Conservation (phyloP, 2,888 invertebrate species). For the Psylliodes chrysocephalus region DNA sequence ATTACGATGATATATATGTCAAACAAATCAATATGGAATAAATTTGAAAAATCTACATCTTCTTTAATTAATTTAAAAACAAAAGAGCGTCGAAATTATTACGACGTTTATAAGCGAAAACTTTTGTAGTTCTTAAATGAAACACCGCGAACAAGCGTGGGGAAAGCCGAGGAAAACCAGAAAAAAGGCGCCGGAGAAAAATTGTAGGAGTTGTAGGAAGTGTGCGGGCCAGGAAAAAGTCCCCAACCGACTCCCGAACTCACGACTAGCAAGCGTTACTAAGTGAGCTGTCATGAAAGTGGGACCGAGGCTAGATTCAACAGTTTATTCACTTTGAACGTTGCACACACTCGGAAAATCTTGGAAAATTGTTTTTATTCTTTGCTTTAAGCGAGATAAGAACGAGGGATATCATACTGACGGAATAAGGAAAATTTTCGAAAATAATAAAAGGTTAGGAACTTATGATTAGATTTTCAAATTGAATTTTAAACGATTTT, state of each 20-base stretch:
- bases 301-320: conserved; percentile 48
- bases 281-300: conserved; percentile 58
- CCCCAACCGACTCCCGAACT: conserved; percentile 49
- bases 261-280: conserved; percentile 52
- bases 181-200: conserved; percentile 57
- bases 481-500: too few species aligned
- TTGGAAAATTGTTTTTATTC: conserved; percentile 15
- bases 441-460: too few species aligned
- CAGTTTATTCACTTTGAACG: conserved; percentile 54
- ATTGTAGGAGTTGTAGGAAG: conserved; percentile 61
- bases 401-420: neutral
- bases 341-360: conserved; percentile 17
- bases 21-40: too few species aligned
- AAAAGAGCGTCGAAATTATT: neutral
- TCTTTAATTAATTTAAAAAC: neutral
- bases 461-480: too few species aligned
- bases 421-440: neutral
- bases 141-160: neutral
- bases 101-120: neutral
- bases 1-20: too few species aligned
- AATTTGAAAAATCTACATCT: neutral
- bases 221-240: conserved; percentile 58
- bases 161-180: conserved; percentile 3
- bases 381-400: neutral
- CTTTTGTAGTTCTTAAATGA: neutral